Conservation (phyloP, 1,140 invertebrate genomes). For the Zophobas atratus region DNA sequence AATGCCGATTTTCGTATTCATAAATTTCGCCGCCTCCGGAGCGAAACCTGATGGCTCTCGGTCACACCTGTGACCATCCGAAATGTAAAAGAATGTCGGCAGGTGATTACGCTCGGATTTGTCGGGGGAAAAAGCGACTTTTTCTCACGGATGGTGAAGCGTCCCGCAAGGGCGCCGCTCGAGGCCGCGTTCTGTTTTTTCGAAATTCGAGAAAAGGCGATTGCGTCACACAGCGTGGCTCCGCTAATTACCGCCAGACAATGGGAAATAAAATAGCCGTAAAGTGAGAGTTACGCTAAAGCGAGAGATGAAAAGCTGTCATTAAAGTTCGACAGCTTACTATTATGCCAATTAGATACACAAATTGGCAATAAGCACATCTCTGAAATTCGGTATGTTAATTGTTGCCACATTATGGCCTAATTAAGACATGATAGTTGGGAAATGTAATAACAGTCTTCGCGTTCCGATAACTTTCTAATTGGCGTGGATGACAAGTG, state of each 20-base stretch:
- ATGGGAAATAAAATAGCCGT: conserved; percentile 29
- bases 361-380: conserved; percentile 38
- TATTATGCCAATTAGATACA: conserved; percentile 39
- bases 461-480: conserved; percentile 15
- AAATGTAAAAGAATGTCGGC: too few relatives aligned
- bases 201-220: too few relatives aligned
- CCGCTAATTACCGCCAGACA: conserved; percentile 26
- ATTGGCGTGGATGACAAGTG: conserved; percentile 19
- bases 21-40: conserved; percentile 5
- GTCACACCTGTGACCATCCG: neutral
- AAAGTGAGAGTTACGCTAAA: conserved; percentile 42
- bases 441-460: conserved; percentile 37
- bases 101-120: too few relatives aligned
- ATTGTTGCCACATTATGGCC: conserved; percentile 28
- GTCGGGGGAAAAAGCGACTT: too few relatives aligned
- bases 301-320: conserved; percentile 20
- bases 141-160: too few relatives aligned
- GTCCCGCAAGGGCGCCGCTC: too few relatives aligned
- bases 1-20: conserved; percentile 6
- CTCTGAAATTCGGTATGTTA: conserved; percentile 23
- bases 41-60: neutral
- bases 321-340: conserved; percentile 37
- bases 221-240: neutral
- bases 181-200: too few relatives aligned
- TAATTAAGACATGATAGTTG: conserved; percentile 43